These are phyloP conservation scores for Drosophila macrospina DNA, from an alignment of 2,888 invertebrate species.

Conservation along the genomic window DNA sequence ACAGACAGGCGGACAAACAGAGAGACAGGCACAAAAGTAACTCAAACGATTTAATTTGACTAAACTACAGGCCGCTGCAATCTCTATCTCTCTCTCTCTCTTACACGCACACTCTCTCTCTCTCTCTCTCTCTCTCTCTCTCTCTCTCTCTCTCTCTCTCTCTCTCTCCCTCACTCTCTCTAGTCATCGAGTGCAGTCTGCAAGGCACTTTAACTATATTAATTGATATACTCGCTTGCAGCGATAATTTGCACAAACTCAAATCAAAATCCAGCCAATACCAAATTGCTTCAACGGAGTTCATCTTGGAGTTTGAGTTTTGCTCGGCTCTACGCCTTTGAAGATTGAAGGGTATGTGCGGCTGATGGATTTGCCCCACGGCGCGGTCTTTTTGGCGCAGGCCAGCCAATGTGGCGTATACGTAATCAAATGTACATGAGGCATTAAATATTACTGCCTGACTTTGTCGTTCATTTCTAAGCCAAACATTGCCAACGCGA, in stretches of 20 bases:
- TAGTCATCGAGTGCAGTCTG: slow-evolving; percentile 9
- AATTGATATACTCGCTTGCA: slow-evolving; percentile 78
- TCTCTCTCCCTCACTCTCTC: not conserved
- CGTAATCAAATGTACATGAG: slow-evolving; percentile 78
- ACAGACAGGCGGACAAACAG: slow-evolving; percentile 13
- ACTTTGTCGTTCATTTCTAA: slow-evolving; percentile 53
- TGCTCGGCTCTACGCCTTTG: slow-evolving; percentile 1
- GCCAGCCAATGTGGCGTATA: slow-evolving; percentile 66
- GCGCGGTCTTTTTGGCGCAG: slow-evolving; percentile 65
- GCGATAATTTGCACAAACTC: slow-evolving; percentile 77
- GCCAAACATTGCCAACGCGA: slow-evolving; percentile 44
- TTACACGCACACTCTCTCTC: no score
- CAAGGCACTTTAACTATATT: slow-evolving; percentile 77
- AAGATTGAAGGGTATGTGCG: slow-evolving; percentile 40
- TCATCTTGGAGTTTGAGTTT: slow-evolving; percentile 30
- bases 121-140: not conserved
- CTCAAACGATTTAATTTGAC: slow-evolving; percentile 72
- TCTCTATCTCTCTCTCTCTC: not conserved
- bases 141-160: not conserved
- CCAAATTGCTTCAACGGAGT: slow-evolving; percentile 57
- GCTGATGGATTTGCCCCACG: slow-evolving; percentile 71
- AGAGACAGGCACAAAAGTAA: slow-evolving; percentile 40
- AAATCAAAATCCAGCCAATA: slow-evolving; percentile 69
- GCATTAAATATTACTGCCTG: slow-evolving; percentile 47
- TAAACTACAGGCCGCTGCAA: slow-evolving; percentile 30